Evolutionary conservation across 2,113 vertebrate genomes (phyloP).

Genomic region (Halcyon malimbica): DNA sequence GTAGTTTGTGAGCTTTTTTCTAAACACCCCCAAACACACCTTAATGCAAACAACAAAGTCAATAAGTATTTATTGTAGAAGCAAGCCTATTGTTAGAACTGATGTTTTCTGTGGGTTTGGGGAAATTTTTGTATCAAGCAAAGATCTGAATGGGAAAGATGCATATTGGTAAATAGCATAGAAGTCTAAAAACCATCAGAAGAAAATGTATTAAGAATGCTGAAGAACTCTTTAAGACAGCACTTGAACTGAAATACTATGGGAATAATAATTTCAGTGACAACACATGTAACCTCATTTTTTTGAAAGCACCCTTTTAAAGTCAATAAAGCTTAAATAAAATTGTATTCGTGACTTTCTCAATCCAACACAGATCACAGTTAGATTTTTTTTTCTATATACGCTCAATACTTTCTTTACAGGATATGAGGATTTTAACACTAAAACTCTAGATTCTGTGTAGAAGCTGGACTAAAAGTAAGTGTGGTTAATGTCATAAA

Average conservation of each 20-base stretch:
- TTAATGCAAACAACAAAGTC: background rate
- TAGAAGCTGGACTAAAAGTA: background rate
- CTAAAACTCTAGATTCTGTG: background rate
- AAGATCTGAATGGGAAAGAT: background rate
- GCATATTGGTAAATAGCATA: background rate
- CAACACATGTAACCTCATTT: background rate
- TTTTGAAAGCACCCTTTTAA: background rate
- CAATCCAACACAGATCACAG: background rate
- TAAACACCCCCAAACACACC: accelerated
- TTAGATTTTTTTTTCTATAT: background rate
- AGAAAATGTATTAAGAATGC: background rate
- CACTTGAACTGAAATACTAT: background rate
- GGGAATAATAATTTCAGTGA: background rate
- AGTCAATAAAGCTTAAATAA: background rate
- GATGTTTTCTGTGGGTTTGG: background rate
- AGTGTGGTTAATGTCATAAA: background rate
- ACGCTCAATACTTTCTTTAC: background rate
- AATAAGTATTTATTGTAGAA: background rate
- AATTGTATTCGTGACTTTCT: background rate
- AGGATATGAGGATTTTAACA: background rate
- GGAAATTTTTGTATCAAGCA: background rate
- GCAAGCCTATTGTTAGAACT: background rate
- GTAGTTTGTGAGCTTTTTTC: accelerated
- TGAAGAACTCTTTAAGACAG: background rate
- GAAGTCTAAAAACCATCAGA: background rate